These are phyloP conservation scores for Epinephelus moara DNA, from an alignment of 2,113 vertebrate species.

Conservation along the genomic window DNA sequence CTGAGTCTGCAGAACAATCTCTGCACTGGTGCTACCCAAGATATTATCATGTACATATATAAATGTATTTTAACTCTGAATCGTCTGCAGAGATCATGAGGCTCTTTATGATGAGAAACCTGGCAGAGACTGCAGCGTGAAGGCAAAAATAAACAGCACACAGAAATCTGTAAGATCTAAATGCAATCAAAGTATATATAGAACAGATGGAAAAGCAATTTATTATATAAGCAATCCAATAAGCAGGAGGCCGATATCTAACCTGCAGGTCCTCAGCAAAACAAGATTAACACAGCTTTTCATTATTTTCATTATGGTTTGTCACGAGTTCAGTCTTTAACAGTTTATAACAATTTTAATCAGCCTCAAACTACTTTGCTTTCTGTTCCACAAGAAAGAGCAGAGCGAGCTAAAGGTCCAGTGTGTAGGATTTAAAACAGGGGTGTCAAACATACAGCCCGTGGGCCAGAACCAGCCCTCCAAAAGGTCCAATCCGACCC, in stretches of 20 bases:
- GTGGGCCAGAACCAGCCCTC: too few relatives aligned
- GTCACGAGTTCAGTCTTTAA: background rate
- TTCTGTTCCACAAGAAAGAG: background rate
- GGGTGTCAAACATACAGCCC: too few relatives aligned
- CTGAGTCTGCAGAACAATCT: background rate
- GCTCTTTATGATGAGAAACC: background rate
- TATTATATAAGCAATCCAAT: background rate
- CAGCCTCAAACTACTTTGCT: background rate
- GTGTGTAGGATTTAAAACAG: too few relatives aligned
- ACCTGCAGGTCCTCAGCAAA: background rate
- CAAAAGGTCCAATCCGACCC: too few relatives aligned
- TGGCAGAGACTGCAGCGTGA: background rate
- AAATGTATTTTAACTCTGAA: background rate
- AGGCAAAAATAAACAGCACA: constrained; percentile 8
- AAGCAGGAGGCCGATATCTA: background rate
- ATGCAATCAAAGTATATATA: background rate
- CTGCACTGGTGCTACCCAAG: background rate
- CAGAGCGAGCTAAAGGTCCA: background rate
- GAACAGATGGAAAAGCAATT: constrained; percentile 13
- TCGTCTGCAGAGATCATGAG: constrained; percentile 10
- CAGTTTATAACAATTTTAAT: background rate
- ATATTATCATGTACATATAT: constrained; percentile 1
- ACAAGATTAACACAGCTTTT: constrained; percentile 5
- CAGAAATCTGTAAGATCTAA: constrained; percentile 20
- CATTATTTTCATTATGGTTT: background rate